Evolutionary conservation across 2,888 invertebrate genomes (phyloP).

Genomic region (Bellardia bayeri): DNA sequence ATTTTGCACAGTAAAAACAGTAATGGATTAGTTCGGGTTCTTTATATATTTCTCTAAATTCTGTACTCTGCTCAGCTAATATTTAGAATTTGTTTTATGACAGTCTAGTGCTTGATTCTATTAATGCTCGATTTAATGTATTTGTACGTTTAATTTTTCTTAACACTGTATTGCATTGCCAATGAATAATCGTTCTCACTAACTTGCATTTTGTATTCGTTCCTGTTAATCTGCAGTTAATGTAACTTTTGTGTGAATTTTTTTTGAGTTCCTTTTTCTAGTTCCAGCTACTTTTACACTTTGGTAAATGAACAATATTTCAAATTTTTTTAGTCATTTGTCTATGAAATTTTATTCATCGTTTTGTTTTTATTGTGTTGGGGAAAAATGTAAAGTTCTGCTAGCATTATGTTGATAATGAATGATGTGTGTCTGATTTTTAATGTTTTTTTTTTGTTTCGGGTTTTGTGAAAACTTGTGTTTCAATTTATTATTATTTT

Average conservation of each 20-base stretch:
- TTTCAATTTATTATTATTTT: conserved; percentile 35
- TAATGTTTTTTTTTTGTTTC: not conserved
- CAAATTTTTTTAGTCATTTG: not conserved
- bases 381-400: not conserved
- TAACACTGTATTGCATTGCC: conserved; percentile 17
- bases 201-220: conserved; percentile 7
- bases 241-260: conserved; percentile 22
- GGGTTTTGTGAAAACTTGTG: not conserved
- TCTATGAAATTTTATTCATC: conserved; percentile 20
- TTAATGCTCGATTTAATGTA: no score
- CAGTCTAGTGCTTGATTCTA: no score
- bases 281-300: not conserved
- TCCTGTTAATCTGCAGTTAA: conserved; percentile 53
- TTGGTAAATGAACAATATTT: conserved; percentile 10
- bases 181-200: not conserved
- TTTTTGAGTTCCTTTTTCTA: not conserved
- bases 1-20: no score
- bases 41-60: no score
- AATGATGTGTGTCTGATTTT: conserved; percentile 19
- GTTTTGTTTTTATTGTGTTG: not conserved
- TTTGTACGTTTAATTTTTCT: not conserved
- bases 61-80: no score
- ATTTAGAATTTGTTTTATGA: no score
- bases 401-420: conserved; percentile 32
- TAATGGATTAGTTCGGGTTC: no score